phyloP scores from a whole-genome alignment of 2,888 invertebrate genomes.

The Melanchra persicariae region DNA sequence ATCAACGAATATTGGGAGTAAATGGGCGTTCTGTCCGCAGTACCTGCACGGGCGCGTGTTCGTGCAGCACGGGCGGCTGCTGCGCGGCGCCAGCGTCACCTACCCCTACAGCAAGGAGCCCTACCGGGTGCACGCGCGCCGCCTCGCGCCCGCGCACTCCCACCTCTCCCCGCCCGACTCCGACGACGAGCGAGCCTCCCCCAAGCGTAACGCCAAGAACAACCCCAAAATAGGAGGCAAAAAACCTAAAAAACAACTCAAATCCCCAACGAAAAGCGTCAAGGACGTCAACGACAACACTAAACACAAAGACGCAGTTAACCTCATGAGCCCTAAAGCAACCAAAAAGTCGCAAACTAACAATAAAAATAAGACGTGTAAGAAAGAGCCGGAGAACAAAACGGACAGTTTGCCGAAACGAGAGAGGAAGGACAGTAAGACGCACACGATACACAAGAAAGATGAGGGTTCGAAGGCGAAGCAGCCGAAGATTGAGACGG shows the following conservation, averaged over 20 bases:
- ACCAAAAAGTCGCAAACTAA: constrained; percentile 71
- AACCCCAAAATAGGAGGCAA: constrained; percentile 79
- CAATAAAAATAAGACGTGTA: constrained; percentile 73
- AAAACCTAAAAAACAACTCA: constrained; percentile 82
- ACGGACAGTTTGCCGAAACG: constrained; percentile 59
- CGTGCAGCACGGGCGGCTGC: constrained; percentile 93
- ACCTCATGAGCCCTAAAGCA: constrained; percentile 77
- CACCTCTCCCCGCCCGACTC: constrained; percentile 80
- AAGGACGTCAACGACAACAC: constrained; percentile 87
- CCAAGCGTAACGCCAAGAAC: constrained; percentile 77
- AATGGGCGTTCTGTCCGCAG: constrained; percentile 84
- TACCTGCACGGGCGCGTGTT: constrained; percentile 95
- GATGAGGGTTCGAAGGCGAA: constrained; percentile 74
- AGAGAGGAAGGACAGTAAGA: constrained; percentile 76
- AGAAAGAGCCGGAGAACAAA: constrained; percentile 72
- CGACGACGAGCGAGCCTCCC: constrained; percentile 81
- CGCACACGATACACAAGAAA: constrained; percentile 66
- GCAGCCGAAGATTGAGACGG: constrained; percentile 76
- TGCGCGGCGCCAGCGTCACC: constrained; percentile 92
- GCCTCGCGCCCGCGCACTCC: constrained; percentile 80
- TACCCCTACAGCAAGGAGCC: constrained; percentile 87
- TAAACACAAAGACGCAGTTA: constrained; percentile 77
- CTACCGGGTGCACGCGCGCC: constrained; percentile 83
- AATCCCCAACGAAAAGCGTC: constrained; percentile 83
- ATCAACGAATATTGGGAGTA: neutral